Evolutionary conservation across 2,888 invertebrate species (phyloP).

Genomic region (Lordiphosa andalusiaca): DNA sequence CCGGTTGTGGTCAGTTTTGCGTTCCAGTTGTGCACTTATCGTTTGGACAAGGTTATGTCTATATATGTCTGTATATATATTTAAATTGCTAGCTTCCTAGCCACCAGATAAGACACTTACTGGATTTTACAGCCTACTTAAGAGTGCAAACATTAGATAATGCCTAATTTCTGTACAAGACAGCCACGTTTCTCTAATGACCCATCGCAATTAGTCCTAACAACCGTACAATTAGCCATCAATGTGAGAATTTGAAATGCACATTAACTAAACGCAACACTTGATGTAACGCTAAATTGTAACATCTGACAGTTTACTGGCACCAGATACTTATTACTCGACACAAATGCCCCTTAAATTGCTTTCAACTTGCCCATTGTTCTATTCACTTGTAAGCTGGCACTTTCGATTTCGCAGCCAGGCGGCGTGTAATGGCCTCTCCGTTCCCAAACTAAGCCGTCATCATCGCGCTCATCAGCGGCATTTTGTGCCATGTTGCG

Average conservation of each 20-base stretch:
- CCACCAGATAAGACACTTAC: slow-evolving; percentile 29
- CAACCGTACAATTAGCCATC: too few relatives aligned
- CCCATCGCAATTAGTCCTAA: too few relatives aligned
- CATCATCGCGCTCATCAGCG: slow-evolving; percentile 25
- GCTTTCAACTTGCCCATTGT: slow-evolving; percentile 28
- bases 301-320: slow-evolving; percentile 50
- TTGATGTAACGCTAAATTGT: slow-evolving; percentile 61
- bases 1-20: slow-evolving; percentile 59
- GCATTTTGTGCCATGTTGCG: slow-evolving; percentile 20
- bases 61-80: slow-evolving; percentile 19
- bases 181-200: too few relatives aligned
- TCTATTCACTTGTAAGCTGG: slow-evolving; percentile 20
- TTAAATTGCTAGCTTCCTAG: slow-evolving; percentile 57
- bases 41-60: slow-evolving; percentile 47
- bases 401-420: slow-evolving; percentile 58
- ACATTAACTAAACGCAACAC: slow-evolving; percentile 10
- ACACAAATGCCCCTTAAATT: slow-evolving; percentile 22
- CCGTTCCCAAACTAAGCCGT: slow-evolving; percentile 22
- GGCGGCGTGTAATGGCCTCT: slow-evolving; percentile 25
- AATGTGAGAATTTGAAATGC: slow-evolving; percentile 50
- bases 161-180: not conserved
- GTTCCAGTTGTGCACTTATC: slow-evolving; percentile 49
- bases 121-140: slow-evolving; percentile 30
- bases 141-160: slow-evolving; percentile 13
- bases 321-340: too few relatives aligned